Evolutionary conservation across 2,113 vertebrate genomes (phyloP).

Genomic region (Sylvia atricapilla): DNA sequence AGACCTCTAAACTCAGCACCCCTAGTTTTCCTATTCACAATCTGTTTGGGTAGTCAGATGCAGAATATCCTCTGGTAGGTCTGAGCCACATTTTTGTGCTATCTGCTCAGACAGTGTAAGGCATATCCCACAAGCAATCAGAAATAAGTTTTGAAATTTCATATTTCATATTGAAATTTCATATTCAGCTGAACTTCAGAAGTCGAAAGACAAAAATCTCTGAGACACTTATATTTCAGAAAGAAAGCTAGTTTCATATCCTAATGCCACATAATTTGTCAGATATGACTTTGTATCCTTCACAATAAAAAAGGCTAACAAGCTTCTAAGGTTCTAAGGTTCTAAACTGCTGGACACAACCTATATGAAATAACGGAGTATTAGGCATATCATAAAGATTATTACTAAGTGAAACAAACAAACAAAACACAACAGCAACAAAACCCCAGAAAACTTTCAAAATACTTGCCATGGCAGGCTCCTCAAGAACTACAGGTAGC

Average conservation of each 20-base stretch:
- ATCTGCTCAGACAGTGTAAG: background rate
- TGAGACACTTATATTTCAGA: background rate
- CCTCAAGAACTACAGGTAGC: conserved; percentile 72
- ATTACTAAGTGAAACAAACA: background rate
- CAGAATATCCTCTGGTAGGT: background rate
- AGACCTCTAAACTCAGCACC: background rate
- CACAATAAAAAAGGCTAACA: background rate
- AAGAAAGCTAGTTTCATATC: background rate
- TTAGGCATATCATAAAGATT: background rate
- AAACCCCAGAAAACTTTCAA: background rate
- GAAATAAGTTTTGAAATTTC: background rate
- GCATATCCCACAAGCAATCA: background rate
- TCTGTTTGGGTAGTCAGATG: background rate
- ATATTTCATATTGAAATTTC: too few species aligned
- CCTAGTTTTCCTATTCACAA: background rate
- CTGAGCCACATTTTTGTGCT: background rate
- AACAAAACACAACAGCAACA: rapidly evolving
- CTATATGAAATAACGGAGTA: background rate
- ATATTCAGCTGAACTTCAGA: background rate
- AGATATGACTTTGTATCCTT: background rate
- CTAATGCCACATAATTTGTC: background rate
- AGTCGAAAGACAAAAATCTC: background rate
- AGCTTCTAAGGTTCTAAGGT: background rate
- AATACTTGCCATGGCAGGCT: conserved; percentile 71
- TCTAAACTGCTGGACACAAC: background rate